phyloP scores from a whole-genome alignment of 2,888 invertebrate species.

The Dioctria linearis region DNA sequence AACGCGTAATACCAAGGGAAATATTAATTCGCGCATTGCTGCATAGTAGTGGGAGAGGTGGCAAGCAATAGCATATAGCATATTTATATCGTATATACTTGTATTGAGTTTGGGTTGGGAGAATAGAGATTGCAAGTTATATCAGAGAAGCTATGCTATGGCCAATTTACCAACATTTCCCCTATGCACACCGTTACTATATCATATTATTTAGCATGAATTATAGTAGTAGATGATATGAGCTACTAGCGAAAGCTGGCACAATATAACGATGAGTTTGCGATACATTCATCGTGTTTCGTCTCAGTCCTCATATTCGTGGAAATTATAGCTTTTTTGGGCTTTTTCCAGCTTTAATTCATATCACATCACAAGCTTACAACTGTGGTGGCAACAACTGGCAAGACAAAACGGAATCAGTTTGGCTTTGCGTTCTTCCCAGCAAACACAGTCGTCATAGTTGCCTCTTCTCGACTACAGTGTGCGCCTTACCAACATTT shows the following conservation, averaged over 20 bases:
- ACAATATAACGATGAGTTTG: background rate
- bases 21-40: background rate
- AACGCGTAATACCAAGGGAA: conserved; percentile 27
- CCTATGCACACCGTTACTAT: too few species aligned
- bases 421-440: conserved; percentile 34
- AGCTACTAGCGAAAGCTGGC: background rate
- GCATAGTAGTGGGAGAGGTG: too few species aligned
- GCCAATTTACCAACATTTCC: too few species aligned
- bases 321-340: conserved; percentile 42
- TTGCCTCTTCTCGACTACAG: conserved; percentile 35
- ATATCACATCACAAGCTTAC: background rate
- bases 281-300: background rate
- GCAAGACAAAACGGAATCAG: background rate
- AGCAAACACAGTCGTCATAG: conserved; percentile 17
- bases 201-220: too few species aligned
- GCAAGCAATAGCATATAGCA: too few species aligned
- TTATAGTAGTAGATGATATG: too few species aligned
- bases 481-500: too few species aligned
- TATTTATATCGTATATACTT: too few species aligned
- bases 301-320: background rate
- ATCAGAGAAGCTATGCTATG: too few species aligned
- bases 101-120: too few species aligned
- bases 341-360: conserved; percentile 31
- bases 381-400: too few species aligned
- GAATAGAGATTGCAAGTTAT: too few species aligned